phyloP scores from a whole-genome alignment of 2,888 invertebrate genomes.

The Rosalia funebris region DNA sequence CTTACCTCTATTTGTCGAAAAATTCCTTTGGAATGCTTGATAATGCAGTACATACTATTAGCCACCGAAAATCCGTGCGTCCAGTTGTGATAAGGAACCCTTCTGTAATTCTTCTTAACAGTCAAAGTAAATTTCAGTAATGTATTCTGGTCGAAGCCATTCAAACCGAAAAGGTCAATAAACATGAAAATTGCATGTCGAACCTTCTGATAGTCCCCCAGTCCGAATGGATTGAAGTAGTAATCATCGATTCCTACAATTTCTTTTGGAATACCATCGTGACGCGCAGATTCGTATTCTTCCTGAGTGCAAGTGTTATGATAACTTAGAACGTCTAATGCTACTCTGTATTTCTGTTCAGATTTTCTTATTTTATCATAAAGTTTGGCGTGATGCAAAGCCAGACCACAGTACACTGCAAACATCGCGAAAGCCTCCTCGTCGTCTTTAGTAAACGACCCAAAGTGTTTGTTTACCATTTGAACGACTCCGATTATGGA shows the following conservation, averaged over 20 bases:
- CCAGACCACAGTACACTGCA: slow-evolving; percentile 86
- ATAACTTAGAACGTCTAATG: slow-evolving; percentile 79
- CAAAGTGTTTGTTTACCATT: slow-evolving; percentile 80
- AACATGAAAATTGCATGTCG: slow-evolving; percentile 81
- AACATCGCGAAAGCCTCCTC: slow-evolving; percentile 86
- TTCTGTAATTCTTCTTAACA: slow-evolving; percentile 84
- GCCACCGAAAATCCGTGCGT: slow-evolving; percentile 89
- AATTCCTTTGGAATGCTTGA: slow-evolving; percentile 68
- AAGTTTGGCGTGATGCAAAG: slow-evolving; percentile 84
- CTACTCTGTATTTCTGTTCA: slow-evolving; percentile 82
- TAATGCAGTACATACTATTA: slow-evolving; percentile 81
- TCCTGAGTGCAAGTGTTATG: slow-evolving; percentile 82
- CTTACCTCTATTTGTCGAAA: slow-evolving; percentile 73
- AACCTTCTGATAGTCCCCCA: slow-evolving; percentile 78
- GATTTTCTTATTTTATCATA: slow-evolving; percentile 85
- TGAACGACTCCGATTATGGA: slow-evolving; percentile 86
- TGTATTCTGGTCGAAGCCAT: slow-evolving; percentile 74
- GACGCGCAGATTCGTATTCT: slow-evolving; percentile 65
- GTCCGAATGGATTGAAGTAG: slow-evolving; percentile 77
- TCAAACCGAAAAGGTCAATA: slow-evolving; percentile 72
- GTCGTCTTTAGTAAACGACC: slow-evolving; percentile 72
- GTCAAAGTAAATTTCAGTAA: slow-evolving; percentile 80
- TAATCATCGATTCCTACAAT: slow-evolving; percentile 68
- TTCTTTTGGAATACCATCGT: slow-evolving; percentile 52
- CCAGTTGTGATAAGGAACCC: slow-evolving; percentile 89